Evolutionary conservation across 2,113 vertebrate species (phyloP), one percentile per base, ranked within the genome.

Genomic region (Antidorcas marsupialis): DNA sequence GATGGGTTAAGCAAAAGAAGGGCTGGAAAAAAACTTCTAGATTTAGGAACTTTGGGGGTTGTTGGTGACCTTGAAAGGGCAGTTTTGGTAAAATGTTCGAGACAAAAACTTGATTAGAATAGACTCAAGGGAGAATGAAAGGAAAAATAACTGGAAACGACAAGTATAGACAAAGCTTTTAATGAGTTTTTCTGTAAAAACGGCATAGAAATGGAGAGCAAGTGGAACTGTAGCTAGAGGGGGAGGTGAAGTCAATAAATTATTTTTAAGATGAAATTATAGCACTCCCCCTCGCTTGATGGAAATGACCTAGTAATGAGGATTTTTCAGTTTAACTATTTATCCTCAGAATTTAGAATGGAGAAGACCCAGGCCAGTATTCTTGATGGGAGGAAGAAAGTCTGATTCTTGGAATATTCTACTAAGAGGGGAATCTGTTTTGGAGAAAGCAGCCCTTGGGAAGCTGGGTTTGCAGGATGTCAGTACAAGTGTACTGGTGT

Each of bases 241-340:
- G 78, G 28, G 8, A 86, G 16, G 36, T 76, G 39, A 92, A 21
- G 14, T 91, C 64, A 89, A 83, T 57, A 89, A n/a, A 94, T 81
- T 53, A 71, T 93, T 90, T 97, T 97, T 86, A 96, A 93, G 43
- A 71, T 88, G n/a, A 96, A 87, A 94, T 92, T 57, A 89, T 2
- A 87, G 5, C 17, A 25, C n/a, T n/a, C 10, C 53, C 53, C 11
- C 2, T 5, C 0, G 1, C 12, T 11, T 81, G 12, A 67, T 36
- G 13, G 30, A 94, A 91, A 95, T 95, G 76, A 91, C 36, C 14
- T 33, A 76, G 25, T 47, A 67, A 45, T 59, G n/a, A 91, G n/a
- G 23, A 33, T 25, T 59, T 92, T 97, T 96, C 53, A 96, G 5
- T 62, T 81, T 83, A 91, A 91, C 57, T 85, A 23, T n/a, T 76